Conservation (phyloP, 2,113 vertebrate species). For the Callaeas wilsoni region DNA sequence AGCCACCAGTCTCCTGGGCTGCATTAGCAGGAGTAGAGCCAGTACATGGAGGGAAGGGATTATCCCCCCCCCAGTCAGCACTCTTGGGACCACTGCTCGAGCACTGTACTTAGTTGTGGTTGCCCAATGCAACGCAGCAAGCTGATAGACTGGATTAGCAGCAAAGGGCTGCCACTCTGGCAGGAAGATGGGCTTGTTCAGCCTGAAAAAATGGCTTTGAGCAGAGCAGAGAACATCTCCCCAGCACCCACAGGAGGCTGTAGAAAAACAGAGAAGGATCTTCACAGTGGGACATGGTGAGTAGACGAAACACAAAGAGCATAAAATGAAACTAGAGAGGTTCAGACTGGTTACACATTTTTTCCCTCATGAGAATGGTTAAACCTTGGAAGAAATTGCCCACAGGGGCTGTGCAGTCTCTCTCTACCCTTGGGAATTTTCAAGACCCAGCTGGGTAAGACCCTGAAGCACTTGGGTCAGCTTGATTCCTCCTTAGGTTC, state of each 20-base stretch:
- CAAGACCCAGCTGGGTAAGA: not conserved
- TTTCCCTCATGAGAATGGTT: not conserved
- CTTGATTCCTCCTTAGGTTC: not conserved
- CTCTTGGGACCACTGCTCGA: not conserved
- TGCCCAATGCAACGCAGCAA: not conserved
- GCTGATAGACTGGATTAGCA: not conserved
- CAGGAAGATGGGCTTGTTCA: not conserved
- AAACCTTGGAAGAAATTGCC: not conserved
- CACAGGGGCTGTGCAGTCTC: not conserved
- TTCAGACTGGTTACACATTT: not conserved
- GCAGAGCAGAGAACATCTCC: not conserved
- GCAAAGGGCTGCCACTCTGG: not conserved
- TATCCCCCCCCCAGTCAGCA: not conserved
- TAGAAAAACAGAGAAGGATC: not conserved
- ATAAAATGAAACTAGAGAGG: not conserved
- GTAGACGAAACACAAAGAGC: not conserved
- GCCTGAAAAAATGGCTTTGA: not conserved
- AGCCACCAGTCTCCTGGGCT: not conserved
- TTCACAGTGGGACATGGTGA: too few relatives aligned
- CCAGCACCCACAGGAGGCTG: not conserved
- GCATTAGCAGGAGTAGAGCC: not conserved
- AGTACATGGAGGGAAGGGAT: not conserved
- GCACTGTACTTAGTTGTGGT: not conserved
- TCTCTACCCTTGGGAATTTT: not conserved
- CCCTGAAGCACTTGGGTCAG: not conserved